Percentiles rank a stretch among this genome's conserved stretches.
Conservation (phyloP, 1,140 invertebrate genomes). For the Drosophila rhopaloa region DNA sequence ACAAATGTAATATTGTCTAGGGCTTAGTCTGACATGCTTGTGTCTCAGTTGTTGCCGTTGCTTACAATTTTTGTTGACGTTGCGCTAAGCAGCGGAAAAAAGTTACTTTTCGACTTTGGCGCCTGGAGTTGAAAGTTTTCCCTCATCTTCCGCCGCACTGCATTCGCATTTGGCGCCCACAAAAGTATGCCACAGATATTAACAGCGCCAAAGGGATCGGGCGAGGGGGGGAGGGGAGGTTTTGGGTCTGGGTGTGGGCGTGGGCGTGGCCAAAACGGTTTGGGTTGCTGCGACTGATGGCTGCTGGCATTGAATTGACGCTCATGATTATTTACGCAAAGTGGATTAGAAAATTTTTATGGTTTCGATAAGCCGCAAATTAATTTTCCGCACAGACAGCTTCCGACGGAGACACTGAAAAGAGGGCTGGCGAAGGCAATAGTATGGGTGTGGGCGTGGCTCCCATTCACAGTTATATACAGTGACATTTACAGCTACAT, state of each 20-base stretch:
- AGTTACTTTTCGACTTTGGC: constrained; percentile 63
- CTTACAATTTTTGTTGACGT: constrained; percentile 55
- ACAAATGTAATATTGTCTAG: constrained; percentile 63
- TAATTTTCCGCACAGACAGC: constrained; percentile 49
- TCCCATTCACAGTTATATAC: constrained; percentile 5
- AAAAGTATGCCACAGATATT: constrained; percentile 41
- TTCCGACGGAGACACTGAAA: background rate
- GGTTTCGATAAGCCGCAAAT: constrained; percentile 63
- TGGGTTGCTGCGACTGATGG: constrained; percentile 28
- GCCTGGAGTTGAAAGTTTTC: constrained; percentile 57
- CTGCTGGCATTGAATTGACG: constrained; percentile 56
- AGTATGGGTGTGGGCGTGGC: background rate
- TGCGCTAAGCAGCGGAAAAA: constrained; percentile 56
- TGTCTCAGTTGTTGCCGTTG: constrained; percentile 23
- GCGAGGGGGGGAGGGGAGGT: too few relatives aligned
- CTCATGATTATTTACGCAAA: constrained; percentile 63
- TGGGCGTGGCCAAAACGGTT: background rate
- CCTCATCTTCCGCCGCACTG: constrained; percentile 43
- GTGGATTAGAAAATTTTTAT: constrained; percentile 62
- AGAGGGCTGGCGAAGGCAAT: background rate
- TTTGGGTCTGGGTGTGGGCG: background rate
- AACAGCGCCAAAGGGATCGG: background rate
- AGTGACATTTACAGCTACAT: background rate
- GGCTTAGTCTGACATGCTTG: constrained; percentile 42
- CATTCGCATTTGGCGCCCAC: constrained; percentile 38